phyloP scores from a whole-genome alignment of 2,113 vertebrate species.

The Microcebus ravelobensis region DNA sequence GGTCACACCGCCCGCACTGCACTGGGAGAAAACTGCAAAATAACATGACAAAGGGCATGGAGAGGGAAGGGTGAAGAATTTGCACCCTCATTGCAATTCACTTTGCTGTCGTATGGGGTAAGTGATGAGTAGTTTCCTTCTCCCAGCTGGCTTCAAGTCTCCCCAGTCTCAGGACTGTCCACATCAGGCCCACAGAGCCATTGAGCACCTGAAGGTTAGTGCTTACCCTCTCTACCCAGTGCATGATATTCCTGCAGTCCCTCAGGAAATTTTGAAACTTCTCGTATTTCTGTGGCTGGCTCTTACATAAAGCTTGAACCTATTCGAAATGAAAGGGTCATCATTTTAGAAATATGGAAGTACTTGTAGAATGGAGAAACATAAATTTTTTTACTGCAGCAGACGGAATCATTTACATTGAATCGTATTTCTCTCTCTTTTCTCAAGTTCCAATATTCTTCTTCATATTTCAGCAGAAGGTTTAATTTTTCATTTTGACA shows the following conservation, averaged over 20 bases:
- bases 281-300: conserved; percentile 11
- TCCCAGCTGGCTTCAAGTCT: neutral
- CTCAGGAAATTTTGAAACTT: conserved; percentile 42
- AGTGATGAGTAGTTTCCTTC: neutral
- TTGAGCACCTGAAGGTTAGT: neutral
- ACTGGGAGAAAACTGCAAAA: neutral
- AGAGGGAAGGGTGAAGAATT: neutral
- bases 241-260: neutral
- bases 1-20: neutral
- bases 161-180: neutral
- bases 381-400: conserved; percentile 30
- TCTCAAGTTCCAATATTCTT: conserved; percentile 28
- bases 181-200: neutral
- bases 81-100: neutral
- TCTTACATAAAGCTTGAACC: conserved; percentile 28
- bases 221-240: neutral
- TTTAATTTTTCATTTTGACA: conserved; percentile 65
- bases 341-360: conserved; percentile 60
- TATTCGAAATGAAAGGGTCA: conserved; percentile 53
- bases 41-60: neutral
- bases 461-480: conserved; percentile 51
- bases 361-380: conserved; percentile 22
- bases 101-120: neutral
- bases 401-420: conserved; percentile 51
- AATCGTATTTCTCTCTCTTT: conserved; percentile 44